Conservation (phyloP, 2,797 vertebrate species). For the Okamejei kenojei region DNA sequence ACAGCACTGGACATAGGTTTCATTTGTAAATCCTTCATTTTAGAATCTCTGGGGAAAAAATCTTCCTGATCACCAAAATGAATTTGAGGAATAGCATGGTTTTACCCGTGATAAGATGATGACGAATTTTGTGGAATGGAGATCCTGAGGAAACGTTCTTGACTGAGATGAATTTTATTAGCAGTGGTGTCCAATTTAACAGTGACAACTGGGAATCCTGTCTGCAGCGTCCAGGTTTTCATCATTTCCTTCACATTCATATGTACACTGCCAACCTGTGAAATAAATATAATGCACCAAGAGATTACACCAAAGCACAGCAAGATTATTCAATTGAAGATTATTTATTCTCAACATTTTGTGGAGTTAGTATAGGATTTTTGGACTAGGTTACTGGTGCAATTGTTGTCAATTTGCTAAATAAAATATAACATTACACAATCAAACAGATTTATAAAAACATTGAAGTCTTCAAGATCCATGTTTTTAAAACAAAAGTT, state of each 20-base stretch:
- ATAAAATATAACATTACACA: no score
- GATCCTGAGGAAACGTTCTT: conserved; percentile 73
- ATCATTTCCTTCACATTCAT: conserved; percentile 77
- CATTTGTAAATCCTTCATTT: neutral
- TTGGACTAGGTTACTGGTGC: neutral
- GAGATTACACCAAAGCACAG: neutral
- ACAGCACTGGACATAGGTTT: neutral
- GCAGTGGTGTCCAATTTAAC: conserved; percentile 59
- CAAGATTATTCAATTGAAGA: neutral
- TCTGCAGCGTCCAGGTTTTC: conserved; percentile 84
- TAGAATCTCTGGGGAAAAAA: neutral
- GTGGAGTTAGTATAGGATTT: no score
- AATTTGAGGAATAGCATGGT: neutral
- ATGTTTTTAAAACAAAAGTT: no score
- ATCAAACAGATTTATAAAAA: no score
- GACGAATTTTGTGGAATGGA: conserved; percentile 56
- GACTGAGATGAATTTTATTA: conserved; percentile 64
- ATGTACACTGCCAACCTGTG: conserved; percentile 58
- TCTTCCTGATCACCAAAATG: neutral
- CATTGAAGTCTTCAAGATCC: no score
- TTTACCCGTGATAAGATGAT: neutral
- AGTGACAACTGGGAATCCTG: conserved; percentile 88
- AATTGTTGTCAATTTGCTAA: neutral
- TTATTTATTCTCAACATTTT: neutral
- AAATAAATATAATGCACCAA: neutral